These are phyloP conservation scores for Rhombomys opimus DNA, from an alignment of 2,113 vertebrate genomes.

Conservation along the genomic window DNA sequence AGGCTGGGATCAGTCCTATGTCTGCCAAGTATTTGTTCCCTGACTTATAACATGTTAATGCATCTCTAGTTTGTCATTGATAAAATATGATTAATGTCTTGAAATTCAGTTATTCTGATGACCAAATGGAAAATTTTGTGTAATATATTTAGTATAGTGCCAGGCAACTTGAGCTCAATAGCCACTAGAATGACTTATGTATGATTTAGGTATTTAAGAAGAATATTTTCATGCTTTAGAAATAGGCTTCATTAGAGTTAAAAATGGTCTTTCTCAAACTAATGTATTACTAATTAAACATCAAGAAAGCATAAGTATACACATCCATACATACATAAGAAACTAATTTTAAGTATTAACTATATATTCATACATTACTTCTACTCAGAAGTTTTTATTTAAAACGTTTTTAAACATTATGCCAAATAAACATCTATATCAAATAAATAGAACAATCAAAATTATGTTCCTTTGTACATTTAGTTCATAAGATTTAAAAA, in stretches of 20 bases:
- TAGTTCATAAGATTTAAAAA: background rate
- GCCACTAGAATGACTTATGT: background rate
- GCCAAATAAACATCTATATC: slow-evolving; percentile 2
- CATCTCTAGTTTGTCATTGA: slow-evolving; percentile 16
- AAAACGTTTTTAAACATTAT: slow-evolving; percentile 5
- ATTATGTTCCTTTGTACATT: background rate
- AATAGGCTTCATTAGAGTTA: background rate
- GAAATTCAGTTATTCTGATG: slow-evolving; percentile 34
- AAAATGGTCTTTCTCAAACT: slow-evolving; percentile 16
- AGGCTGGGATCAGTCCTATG: background rate
- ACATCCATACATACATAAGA: background rate
- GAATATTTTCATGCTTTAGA: slow-evolving; percentile 31
- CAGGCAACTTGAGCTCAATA: slow-evolving; percentile 3
- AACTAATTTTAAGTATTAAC: background rate
- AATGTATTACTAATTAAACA: slow-evolving; percentile 28
- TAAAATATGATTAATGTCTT: slow-evolving; percentile 36
- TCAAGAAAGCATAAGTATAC: background rate
- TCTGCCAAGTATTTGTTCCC: background rate
- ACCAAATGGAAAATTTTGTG: slow-evolving; percentile 29
- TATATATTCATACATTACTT: background rate
- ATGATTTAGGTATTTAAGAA: background rate
- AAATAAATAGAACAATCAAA: background rate
- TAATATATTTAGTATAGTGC: slow-evolving; percentile 26
- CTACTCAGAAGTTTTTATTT: slow-evolving; percentile 7
- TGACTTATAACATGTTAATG: slow-evolving; percentile 9